phyloP scores from a whole-genome alignment of 2,888 invertebrate species.

The Choreutis nemorana region DNA sequence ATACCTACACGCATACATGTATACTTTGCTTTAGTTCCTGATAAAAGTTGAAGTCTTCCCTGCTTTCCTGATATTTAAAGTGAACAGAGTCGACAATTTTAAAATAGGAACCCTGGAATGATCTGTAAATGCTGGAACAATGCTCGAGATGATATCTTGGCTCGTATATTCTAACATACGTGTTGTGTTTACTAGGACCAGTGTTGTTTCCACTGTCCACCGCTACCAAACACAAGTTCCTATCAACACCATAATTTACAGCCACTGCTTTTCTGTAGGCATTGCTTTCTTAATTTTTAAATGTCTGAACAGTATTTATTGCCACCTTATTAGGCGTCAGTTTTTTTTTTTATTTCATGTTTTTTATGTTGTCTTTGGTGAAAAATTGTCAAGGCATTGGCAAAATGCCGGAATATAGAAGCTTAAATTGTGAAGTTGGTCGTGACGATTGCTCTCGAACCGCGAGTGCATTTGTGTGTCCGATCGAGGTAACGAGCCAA shows the following conservation, averaged over 20 bases:
- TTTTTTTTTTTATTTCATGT: constrained; percentile 6
- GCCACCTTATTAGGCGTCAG: constrained; percentile 16
- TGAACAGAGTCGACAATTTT: too few species aligned
- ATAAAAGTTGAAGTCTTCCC: too few species aligned
- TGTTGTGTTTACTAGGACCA: constrained; percentile 20
- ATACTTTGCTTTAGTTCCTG: too few species aligned
- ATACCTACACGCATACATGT: too few species aligned
- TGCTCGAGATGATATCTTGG: constrained; percentile 25
- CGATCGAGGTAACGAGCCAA: constrained; percentile 39
- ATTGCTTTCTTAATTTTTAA: too few species aligned
- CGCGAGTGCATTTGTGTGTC: too few species aligned
- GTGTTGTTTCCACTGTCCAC: too few species aligned
- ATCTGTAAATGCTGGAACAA: constrained; percentile 18
- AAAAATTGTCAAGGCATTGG: too few species aligned
- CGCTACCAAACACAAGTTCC: constrained; percentile 23
- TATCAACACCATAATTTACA: constrained; percentile 33
- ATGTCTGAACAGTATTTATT: constrained; percentile 18
- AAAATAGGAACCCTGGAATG: too few species aligned
- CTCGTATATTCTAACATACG: constrained; percentile 23
- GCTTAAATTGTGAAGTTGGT: constrained; percentile 23
- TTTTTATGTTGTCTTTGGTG: constrained; percentile 1
- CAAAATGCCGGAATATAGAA: too few species aligned
- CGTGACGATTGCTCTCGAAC: constrained; percentile 35
- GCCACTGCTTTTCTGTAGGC: too few species aligned
- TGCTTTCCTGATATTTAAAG: too few species aligned